Base-by-base conservation (phyloP, 2,888 invertebrate genomes). In the Kuschelorhynchus macadamiae region DNA sequence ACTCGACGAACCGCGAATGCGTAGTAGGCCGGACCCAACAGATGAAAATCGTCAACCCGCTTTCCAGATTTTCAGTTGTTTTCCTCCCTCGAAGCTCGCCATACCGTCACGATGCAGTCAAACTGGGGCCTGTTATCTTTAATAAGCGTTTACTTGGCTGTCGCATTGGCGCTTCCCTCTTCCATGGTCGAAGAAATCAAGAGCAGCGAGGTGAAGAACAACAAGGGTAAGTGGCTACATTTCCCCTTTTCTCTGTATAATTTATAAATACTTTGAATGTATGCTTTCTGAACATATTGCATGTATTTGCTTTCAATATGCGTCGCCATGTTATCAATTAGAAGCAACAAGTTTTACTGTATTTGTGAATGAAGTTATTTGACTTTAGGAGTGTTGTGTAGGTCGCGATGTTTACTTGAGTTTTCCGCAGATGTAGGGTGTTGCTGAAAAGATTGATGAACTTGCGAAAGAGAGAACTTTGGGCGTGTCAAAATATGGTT, bases 121-220 rank as follows among this genome's bases (percentile, higher is more conserved):
- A 61, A 44, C 12, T 55, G 64, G 60, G 49, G 55, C 9, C 16
- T 67, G 16, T 67, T 14, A 11, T 64, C 46, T 66, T 49, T 67
- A 55, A n/a, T 64, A 75, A 49, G 53, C 56, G 74, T 72, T 42
- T 72, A 72, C 42, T 69, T 75, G 67, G 55, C 76, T 17, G 75
- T 73, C 30, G 52, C 77, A 11, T 47, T 72, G 20, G 80, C 81
- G 18, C 73, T 84, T 44, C 84, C 84, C 2, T 76, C 82, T 1
- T 82, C 83, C n/a, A 71, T 84, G 62, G 78, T 84, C 2, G 82
- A 84, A 64, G 81, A 83, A 70, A 81, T 82, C 53, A 83, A 82
- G 71, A 77, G 78, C 46, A 81, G 78, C 53, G 81, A 82, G 65
- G 64, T 80, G 52, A 75, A 79, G 61, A 76, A 79, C 57, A 81